Evolutionary conservation across 2,797 vertebrate genomes (phyloP), one percentile per base, ranked within the genome.

Genomic region (Kryptopterus vitreolus): DNA sequence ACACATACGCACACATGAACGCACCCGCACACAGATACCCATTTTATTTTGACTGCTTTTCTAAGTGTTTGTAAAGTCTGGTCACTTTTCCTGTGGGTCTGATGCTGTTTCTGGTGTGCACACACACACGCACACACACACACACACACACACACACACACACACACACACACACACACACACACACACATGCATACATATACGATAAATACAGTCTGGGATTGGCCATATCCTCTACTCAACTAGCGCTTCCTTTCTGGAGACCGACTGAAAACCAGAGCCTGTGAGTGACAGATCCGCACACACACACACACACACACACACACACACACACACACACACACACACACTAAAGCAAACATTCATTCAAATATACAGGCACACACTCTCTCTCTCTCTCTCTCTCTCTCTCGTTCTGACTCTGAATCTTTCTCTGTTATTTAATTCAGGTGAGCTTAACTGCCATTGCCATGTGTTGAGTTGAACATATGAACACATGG

Each of bases 211-310:
- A 94, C 82, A 91, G 91, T 85, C 89, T 92, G 89, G 86, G 87
- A 92, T 91, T 91, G 89, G 87, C 91, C 92, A 92, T 92, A 94
- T 94, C 93, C 93, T 91, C 85, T 85, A 87, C 89, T 90, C 90
- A 90, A 80, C 84, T 76, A 92, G 90, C 90, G 90, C 85, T 90
- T 83, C 83, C 70, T 87, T 87, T 87, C 88, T 85, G 89, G 82
- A 83, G 89, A 86, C 59, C 69, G 73, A 87, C 86, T 83, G 87
- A 84, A 90, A 87, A 78, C 88, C 72, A 79, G 89, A 88, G 88
- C 86, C 89, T 86, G 80, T 79, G 80, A 81, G 53, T 70, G 89
- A 90, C 86, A 79, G 81, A 85, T 62, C 66, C 24, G 38, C 52
- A 76, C 43, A 80, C 43, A 70, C 68, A 53, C 69, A 65, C 63